Evolutionary conservation across 2,113 vertebrate genomes (phyloP).

Genomic region (Dipodomys spectabilis): DNA sequence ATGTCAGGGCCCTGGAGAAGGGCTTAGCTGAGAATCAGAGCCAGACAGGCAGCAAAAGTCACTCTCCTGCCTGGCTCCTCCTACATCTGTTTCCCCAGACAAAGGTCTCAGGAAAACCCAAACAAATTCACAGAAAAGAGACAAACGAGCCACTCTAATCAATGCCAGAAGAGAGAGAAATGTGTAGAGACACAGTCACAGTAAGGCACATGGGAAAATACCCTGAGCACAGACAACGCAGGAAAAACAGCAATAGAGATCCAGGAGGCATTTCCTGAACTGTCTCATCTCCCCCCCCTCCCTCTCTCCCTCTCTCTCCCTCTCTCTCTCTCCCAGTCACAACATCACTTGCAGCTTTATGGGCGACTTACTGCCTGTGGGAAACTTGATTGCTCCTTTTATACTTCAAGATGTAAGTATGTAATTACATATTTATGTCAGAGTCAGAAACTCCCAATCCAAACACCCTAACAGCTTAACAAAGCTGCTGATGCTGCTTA

Average conservation of each 20-base stretch:
- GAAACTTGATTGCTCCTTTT: not conserved
- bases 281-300: not conserved
- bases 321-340: not conserved
- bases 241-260: not conserved
- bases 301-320: not conserved
- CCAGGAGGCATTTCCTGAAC: not conserved
- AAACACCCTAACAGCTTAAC: not conserved
- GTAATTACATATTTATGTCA: not conserved
- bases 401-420: not conserved
- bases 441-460: not conserved
- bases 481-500: not conserved
- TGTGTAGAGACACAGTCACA: not conserved
- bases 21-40: not conserved
- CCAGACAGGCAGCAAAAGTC: not conserved
- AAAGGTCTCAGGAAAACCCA: slow-evolving; percentile 11
- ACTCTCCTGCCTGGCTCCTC: not conserved
- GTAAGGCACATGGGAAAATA: not conserved
- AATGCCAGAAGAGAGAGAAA: not conserved
- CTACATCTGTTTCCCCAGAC: not conserved
- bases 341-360: not conserved
- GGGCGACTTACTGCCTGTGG: not conserved
- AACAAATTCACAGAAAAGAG: slow-evolving; percentile 10
- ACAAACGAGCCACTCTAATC: not conserved
- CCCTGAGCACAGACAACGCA: not conserved
- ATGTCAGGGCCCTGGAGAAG: not conserved